Percentiles rank a stretch among this genome's conserved stretches.
phyloP scores from a whole-genome alignment of 2,888 invertebrate genomes.

The Julus scandinavius region DNA sequence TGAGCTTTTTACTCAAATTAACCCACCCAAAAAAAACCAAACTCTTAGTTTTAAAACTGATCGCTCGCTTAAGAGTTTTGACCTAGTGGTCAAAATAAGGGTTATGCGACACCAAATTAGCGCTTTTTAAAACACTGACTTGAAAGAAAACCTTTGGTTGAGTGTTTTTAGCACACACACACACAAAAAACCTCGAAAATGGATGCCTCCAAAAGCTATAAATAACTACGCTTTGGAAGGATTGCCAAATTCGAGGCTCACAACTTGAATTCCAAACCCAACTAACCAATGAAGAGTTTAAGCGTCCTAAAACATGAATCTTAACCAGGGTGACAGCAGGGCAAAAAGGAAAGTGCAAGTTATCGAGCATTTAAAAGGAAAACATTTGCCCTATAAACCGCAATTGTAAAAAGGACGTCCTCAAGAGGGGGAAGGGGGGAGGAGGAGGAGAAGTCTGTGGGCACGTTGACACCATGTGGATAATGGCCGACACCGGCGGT shows the following conservation, averaged over 20 bases:
- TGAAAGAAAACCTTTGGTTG: conserved; percentile 34
- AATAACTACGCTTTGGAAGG: neutral
- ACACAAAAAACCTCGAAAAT: conserved; percentile 37
- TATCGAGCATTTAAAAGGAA: neutral
- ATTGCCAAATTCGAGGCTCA: conserved; percentile 15
- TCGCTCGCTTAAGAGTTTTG: neutral
- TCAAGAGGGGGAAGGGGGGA: too few species aligned
- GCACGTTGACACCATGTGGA: too few species aligned
- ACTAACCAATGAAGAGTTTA: neutral
- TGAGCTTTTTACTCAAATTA: neutral
- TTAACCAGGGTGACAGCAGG: conserved; percentile 3
- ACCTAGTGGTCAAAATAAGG: conserved; percentile 42
- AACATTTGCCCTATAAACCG: conserved; percentile 42
- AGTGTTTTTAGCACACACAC: neutral
- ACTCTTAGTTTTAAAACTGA: neutral
- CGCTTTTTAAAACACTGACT: conserved; percentile 1
- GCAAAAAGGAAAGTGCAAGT: conserved; percentile 13
- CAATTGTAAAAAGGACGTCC: neutral
- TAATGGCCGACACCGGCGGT: too few species aligned
- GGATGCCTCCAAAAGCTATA: conserved; percentile 20
- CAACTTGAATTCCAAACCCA: neutral
- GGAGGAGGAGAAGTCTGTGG: too few species aligned
- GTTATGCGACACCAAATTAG: conserved; percentile 34
- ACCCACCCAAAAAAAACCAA: neutral
- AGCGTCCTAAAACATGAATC: conserved; percentile 7